Percentiles rank a stretch among this genome's conserved stretches.
Conservation (phyloP, 37 sponge, comb jelly and placozoan genomes). For the Eunapius fragilis region DNA sequence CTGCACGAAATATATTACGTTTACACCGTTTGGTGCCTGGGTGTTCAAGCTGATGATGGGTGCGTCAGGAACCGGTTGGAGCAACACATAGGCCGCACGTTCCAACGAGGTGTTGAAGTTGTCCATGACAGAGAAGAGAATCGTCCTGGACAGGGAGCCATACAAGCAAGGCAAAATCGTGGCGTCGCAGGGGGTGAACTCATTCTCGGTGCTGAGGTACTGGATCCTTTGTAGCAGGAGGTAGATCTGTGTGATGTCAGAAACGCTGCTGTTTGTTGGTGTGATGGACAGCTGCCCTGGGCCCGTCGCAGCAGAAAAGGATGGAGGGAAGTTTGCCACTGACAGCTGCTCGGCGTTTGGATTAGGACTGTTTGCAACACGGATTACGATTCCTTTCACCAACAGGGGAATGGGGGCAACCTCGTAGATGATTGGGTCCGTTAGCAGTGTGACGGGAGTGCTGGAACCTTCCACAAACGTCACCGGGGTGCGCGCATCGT, state of each 20-base stretch:
- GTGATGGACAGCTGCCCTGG: constrained; percentile 5
- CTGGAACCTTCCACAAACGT: constrained; percentile 43
- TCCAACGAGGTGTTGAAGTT: constrained; percentile 33
- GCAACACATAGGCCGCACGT: constrained; percentile 19
- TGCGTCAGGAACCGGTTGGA: constrained; percentile 56
- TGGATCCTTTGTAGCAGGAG: constrained; percentile 34
- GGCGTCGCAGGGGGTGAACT: constrained; percentile 33
- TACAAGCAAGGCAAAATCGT: constrained; percentile 31
- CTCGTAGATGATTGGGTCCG: constrained; percentile 55
- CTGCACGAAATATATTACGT: constrained; percentile 29
- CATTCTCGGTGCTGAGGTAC: constrained; percentile 64
- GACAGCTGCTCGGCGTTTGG: constrained; percentile 21
- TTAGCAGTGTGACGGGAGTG: constrained; percentile 32
- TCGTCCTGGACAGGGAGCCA: constrained; percentile 39
- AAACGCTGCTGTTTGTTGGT: not conserved
- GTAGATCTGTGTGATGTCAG: constrained; percentile 15
- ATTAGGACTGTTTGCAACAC: constrained; percentile 33
- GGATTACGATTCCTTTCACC: constrained; percentile 15
- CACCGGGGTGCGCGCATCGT: constrained; percentile 28
- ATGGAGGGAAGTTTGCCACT: not conserved
- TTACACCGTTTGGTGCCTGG: not conserved
- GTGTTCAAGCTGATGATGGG: constrained; percentile 60
- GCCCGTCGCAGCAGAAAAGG: not conserved
- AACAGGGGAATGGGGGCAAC: constrained; percentile 42
- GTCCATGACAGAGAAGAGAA: constrained; percentile 56